Conservation (phyloP, 2,113 vertebrate species). For the Chlorocebus sabaeus region DNA sequence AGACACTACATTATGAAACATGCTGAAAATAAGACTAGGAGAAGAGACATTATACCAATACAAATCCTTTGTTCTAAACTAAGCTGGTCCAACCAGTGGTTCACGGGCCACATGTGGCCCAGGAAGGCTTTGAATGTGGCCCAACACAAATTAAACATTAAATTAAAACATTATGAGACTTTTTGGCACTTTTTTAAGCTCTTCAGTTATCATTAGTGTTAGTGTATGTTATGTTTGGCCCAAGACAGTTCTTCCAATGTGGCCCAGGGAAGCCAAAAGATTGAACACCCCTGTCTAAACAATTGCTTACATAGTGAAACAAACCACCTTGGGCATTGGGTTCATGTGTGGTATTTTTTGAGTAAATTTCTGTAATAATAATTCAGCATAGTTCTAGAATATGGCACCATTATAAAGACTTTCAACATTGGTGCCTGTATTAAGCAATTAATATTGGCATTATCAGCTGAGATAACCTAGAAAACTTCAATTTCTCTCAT, state of each 20-base stretch:
- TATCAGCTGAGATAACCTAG: not conserved
- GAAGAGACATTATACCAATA: not conserved
- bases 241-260: no score
- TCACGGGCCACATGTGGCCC: no score
- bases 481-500: not conserved
- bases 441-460: not conserved
- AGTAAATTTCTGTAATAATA: not conserved
- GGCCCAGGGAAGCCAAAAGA: no score
- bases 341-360: not conserved
- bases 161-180: no score
- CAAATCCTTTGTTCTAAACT: conserved; percentile 22
- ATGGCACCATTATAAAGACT: not conserved
- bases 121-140: no score
- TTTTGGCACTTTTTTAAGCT: no score
- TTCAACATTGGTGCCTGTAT: not conserved
- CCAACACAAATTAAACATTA: no score
- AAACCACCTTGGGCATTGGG: not conserved
- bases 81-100: no score
- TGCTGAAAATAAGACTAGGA: conserved; percentile 37
- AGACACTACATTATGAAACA: conserved; percentile 37
- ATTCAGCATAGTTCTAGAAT: not conserved
- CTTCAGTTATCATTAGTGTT: no score
- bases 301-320: not conserved
- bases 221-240: no score
- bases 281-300: not conserved